Conservation (phyloP, 2,797 vertebrate genomes). For the Chloroceryle inda region DNA sequence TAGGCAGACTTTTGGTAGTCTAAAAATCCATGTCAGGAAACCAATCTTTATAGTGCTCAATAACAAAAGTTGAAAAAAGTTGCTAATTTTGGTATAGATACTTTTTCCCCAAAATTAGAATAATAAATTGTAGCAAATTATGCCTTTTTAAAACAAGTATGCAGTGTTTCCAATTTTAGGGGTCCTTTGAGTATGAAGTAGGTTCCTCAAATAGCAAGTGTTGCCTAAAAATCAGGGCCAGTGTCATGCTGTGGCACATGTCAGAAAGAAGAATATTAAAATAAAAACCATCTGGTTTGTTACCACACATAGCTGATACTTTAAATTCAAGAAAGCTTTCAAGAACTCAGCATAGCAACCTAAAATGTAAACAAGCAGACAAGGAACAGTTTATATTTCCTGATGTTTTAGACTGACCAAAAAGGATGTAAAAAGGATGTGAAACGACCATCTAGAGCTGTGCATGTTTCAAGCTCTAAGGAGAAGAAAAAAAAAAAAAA, state of each 20-base stretch:
- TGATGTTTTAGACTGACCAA: not conserved
- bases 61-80: not conserved
- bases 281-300: not conserved
- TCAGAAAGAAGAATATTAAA: not conserved
- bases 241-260: not conserved
- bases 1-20: not conserved
- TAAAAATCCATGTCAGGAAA: not conserved
- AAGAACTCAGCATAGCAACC: not conserved
- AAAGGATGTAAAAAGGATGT: not conserved
- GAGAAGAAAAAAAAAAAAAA: not conserved
- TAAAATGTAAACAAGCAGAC: not conserved
- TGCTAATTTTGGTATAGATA: not conserved
- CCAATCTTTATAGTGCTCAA: not conserved
- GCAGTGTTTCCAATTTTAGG: not conserved
- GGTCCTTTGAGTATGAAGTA: not conserved
- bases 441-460: not conserved
- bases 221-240: not conserved
- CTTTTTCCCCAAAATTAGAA: not conserved
- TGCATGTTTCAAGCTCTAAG: not conserved
- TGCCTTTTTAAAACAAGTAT: not conserved
- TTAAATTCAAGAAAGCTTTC: not conserved
- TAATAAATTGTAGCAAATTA: not conserved
- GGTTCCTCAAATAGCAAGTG: not conserved
- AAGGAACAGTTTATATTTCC: not conserved
- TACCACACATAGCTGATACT: not conserved